Conservation (phyloP, 2,888 invertebrate species). For the Harpalus rufipes region DNA sequence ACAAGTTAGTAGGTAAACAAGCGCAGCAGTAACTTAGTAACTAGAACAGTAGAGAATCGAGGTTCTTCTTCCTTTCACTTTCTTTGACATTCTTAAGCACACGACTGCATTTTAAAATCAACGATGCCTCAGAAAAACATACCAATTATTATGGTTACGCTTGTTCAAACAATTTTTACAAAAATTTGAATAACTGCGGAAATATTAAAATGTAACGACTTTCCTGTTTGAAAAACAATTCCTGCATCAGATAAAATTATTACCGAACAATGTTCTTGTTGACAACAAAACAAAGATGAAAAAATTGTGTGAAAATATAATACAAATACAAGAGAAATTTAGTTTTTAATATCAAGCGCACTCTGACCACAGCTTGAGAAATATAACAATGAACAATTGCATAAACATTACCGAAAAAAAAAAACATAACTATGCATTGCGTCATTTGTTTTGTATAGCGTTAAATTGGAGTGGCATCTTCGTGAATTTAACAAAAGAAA, state of each 20-base stretch:
- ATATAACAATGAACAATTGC: conserved; percentile 61
- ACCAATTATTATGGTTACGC: too few species aligned
- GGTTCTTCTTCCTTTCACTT: conserved; percentile 43
- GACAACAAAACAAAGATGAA: conserved; percentile 8
- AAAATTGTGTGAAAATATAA: conserved; percentile 57
- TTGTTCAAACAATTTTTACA: not conserved
- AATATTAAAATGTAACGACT: conserved; percentile 14
- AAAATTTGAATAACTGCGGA: not conserved
- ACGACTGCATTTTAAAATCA: conserved; percentile 2
- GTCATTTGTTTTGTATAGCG: conserved; percentile 41
- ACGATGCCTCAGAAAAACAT: not conserved
- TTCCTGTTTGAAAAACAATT: conserved; percentile 12
- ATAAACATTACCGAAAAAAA: conserved; percentile 41
- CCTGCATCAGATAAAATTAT: conserved; percentile 32
- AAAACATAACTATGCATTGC: conserved; percentile 35
- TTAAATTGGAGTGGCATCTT: conserved; percentile 21
- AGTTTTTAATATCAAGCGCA: conserved; percentile 46
- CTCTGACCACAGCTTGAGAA: conserved; percentile 53
- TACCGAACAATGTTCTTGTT: conserved; percentile 45
- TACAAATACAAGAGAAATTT: conserved; percentile 52
- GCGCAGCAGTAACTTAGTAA: conserved; percentile 7
- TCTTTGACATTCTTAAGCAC: not conserved
- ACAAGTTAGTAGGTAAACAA: conserved; percentile 31
- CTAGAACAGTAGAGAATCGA: conserved; percentile 35
- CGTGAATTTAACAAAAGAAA: conserved; percentile 30